phyloP scores from a whole-genome alignment of 2,888 invertebrate species.

The Prenolepis imparis region DNA sequence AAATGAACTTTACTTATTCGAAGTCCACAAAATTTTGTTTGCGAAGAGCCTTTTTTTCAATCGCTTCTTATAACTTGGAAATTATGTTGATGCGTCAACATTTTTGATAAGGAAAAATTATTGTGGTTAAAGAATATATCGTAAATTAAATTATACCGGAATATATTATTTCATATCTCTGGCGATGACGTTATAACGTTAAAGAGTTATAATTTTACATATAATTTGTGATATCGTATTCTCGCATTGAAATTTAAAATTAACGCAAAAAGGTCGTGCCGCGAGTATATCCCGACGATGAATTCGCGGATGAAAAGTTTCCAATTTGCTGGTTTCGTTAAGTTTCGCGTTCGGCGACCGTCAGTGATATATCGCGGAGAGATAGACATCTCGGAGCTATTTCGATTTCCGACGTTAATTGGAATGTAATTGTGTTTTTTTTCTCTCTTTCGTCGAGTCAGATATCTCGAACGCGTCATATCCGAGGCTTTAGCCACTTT shows the following conservation, averaged over 20 bases:
- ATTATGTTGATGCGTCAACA: not conserved
- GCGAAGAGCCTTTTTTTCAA: not conserved
- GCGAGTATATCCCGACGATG: not conserved
- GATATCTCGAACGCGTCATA: constrained; percentile 8
- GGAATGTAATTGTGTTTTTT: constrained; percentile 45
- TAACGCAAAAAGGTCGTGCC: not conserved
- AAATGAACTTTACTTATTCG: not conserved
- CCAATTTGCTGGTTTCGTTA: constrained; percentile 29
- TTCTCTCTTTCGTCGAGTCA: constrained; percentile 2
- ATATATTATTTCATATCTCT: not conserved
- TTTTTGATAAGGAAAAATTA: not conserved
- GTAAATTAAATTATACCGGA: not conserved
- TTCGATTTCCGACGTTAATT: constrained; percentile 47
- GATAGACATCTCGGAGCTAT: constrained; percentile 35
- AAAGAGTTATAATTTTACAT: not conserved
- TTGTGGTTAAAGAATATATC: not conserved
- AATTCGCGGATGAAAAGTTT: constrained; percentile 16
- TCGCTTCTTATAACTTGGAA: not conserved
- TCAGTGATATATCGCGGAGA: constrained; percentile 3
- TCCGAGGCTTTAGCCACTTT: constrained; percentile 10
- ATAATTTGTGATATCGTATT: not conserved
- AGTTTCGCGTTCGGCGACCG: constrained; percentile 8
- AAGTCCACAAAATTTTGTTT: not conserved
- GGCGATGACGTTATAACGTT: not conserved
- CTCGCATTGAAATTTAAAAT: not conserved